phyloP scores from a whole-genome alignment of 2,888 invertebrate genomes.

The Dryomyza anilis region DNA sequence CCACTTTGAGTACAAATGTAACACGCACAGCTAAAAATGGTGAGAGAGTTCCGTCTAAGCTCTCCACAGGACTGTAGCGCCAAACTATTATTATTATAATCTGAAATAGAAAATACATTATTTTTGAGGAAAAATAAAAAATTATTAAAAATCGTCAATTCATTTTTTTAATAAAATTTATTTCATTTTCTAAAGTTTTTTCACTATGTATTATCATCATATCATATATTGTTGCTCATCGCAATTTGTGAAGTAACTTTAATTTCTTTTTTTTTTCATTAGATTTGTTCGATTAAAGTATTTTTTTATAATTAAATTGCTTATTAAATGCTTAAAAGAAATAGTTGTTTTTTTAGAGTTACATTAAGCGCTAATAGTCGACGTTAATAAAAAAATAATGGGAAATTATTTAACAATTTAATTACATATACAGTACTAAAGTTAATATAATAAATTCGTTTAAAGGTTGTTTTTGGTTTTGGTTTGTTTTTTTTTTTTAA shows the following conservation, averaged over 20 bases:
- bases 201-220: background rate
- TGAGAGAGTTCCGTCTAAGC: too few relatives aligned
- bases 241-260: too few relatives aligned
- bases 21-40: too few relatives aligned
- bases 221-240: background rate
- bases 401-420: background rate
- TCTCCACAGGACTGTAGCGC: too few relatives aligned
- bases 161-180: conserved; percentile 21
- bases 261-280: too few relatives aligned
- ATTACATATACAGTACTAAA: background rate
- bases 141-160: too few relatives aligned
- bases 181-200: conserved; percentile 11
- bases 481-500: background rate
- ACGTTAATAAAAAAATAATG: background rate
- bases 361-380: conserved; percentile 9
- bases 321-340: conserved; percentile 16
- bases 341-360: conserved; percentile 4
- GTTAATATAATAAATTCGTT: conserved; percentile 57
- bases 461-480: conserved; percentile 41
- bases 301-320: conserved; percentile 19
- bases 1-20: too few relatives aligned
- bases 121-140: too few relatives aligned
- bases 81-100: too few relatives aligned
- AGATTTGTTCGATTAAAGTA: too few relatives aligned
- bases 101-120: too few relatives aligned